Conservation (phyloP, 53 echinoderm and acorn worm genomes). For the Patiria pectinifera region DNA sequence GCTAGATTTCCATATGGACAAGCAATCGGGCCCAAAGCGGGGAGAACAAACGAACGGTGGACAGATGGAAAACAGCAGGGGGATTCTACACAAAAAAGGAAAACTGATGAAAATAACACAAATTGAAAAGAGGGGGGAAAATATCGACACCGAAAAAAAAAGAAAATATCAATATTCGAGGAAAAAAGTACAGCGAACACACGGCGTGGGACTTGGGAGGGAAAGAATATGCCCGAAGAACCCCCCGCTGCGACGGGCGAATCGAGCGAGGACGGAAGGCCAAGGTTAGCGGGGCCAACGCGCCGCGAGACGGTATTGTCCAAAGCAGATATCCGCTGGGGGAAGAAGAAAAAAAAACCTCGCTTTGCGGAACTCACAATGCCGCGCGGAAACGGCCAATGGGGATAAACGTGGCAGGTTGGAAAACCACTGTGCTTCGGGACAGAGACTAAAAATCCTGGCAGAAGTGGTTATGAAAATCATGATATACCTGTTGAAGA, state of each 20-base stretch:
- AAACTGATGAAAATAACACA: slow-evolving; percentile 12
- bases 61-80: slow-evolving; percentile 18
- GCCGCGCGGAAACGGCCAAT: not conserved
- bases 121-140: not conserved
- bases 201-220: not conserved
- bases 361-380: slow-evolving; percentile 14
- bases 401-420: not conserved
- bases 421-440: slow-evolving; percentile 12
- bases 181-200: slow-evolving; percentile 34
- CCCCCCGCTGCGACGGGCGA: slow-evolving; percentile 41
- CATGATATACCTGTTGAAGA: not conserved
- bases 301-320: slow-evolving; percentile 56
- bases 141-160: slow-evolving; percentile 15
- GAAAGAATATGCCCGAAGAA: not conserved
- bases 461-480: not conserved
- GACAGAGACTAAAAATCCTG: not conserved
- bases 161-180: slow-evolving; percentile 22
- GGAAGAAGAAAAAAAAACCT: not conserved
- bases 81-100: not conserved
- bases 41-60: not conserved
- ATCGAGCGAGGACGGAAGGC: slow-evolving; percentile 54
- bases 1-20: not conserved
- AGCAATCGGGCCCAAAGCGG: not conserved
- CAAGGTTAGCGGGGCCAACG: slow-evolving; percentile 44
- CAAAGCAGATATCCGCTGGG: slow-evolving; percentile 4